Base-by-base conservation (phyloP, 2,797 vertebrate species). In the Xerus rutilus region DNA sequence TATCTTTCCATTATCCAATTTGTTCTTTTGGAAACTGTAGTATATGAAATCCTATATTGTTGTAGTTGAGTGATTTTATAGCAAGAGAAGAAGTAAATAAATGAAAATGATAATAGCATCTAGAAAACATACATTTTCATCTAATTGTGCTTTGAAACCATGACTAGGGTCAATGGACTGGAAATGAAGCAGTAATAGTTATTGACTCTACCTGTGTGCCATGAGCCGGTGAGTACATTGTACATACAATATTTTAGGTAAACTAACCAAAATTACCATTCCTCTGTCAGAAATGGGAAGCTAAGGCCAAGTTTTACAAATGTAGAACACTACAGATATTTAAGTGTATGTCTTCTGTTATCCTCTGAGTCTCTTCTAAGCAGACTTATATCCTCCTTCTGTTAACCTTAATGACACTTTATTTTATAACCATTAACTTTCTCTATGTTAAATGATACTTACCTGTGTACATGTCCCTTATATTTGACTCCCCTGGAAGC, bases 401-500 rank as follows among this genome's bases (percentile, higher is more conserved):
- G 32, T 54, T 89, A 73, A 28, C 23, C 8, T 47, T 89, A 85
- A 74, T 35, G 79, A 47, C 35, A 83, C 35, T 77, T 43, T 74
- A 21, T 47, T 94, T 74, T 85, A 77, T 82, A 82, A 23, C 25
- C 59, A 12, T 57, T 70, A 30, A 82, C 18, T 94, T 94, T 89
- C 59, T 95, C 28, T 72, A 12, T 59, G 32, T 74, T 81, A 95
- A 73, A n/a, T 84, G 69, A 30, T 73, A 89, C 45, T 78, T 86
- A 62, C 65, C 62, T 86, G 1, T 43, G 4, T 74, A 17, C 15
- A 20, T 30, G 15, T 35, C 32, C n/a, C 39, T 93, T 86, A 67
- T 64, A 87, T 91, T 81, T 91, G 49, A 59, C 47, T 52, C 89
- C 45, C 18, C 21, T 95, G 25, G 32, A 89, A 92, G 47, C 47